Conservation (phyloP, 2,113 vertebrate species). For the Nycticebus coucang region DNA sequence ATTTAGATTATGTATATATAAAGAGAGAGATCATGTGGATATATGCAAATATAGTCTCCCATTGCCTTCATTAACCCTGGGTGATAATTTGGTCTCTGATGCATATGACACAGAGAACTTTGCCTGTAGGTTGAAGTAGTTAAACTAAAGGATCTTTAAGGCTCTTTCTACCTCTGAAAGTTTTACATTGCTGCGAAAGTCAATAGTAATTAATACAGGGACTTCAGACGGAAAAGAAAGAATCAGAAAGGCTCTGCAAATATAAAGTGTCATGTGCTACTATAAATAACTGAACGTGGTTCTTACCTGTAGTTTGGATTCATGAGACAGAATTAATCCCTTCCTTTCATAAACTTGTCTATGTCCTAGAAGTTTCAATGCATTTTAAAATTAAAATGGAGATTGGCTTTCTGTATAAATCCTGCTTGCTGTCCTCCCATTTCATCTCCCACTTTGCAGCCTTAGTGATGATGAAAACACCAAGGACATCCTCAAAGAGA, state of each 20-base stretch:
- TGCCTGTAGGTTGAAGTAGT: not conserved
- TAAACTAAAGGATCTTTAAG: not conserved
- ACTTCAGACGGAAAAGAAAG: constrained; percentile 25
- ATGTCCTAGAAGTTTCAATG: constrained; percentile 54
- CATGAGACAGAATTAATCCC: constrained; percentile 64
- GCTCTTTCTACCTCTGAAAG: not conserved
- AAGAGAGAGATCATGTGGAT: not conserved
- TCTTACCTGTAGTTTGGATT: constrained; percentile 56
- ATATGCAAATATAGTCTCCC: not conserved
- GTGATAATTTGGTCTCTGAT: not conserved
- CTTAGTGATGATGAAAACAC: constrained; percentile 42
- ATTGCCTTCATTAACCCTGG: not conserved
- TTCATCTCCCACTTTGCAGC: constrained; percentile 51
- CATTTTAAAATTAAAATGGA: constrained; percentile 69
- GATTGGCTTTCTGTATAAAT: constrained; percentile 56
- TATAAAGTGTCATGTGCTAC: constrained; percentile 18
- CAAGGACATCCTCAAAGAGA: constrained; percentile 59
- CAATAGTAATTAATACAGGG: constrained; percentile 21
- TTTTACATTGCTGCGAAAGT: not conserved
- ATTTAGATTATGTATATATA: not conserved
- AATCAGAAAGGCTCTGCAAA: constrained; percentile 28
- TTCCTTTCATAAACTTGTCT: constrained; percentile 64
- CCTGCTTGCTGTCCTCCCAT: constrained; percentile 8
- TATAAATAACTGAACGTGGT: constrained; percentile 40
- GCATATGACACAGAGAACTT: not conserved